Base-by-base conservation (phyloP, 2,797 vertebrate species). In the Adelosebastes latens region DNA sequence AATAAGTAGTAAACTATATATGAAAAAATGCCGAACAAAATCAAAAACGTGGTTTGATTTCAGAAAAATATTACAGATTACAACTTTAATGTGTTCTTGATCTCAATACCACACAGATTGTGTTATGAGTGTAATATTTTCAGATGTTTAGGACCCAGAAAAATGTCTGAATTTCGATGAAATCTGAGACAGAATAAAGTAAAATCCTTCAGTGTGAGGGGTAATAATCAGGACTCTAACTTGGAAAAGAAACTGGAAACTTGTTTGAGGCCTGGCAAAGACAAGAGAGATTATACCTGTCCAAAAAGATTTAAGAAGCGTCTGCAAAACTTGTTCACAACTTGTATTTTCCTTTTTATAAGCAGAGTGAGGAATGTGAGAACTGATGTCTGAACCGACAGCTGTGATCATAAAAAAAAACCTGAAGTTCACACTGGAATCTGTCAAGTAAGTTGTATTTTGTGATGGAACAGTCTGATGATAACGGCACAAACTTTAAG, bases 191-290 rank as follows among this genome's bases (percentile, higher is more conserved):
- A 72, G 49, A 67, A 72, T 58, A 29, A 63, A 74, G 16, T 20
- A 22, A 65, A 73, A 63, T 42, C 60, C 60, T 70, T 65, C 25
- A 25, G 22, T 27, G 49, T 49, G 65, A 83, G 58, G 62, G 72
- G 55, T 24, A 55, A 64, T 60, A 42, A 74, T 68, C 34, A 10
- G 49, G 22, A 55, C 71, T 79, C 60, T 13, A 25, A 68, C 64
- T 60, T 72, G 71, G 25, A 79, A 31, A 60, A 84, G 32, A 64
- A 14, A 58, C 59, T 61, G 29, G 72, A 84, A 78, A 72, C 18
- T 58, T 42, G 32, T 74, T 31, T 10, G 0, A 49, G 22, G 10
- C 14, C 29, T 77, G 83, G 31, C 75, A 25, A 56, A 72, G 24
- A 65, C 39, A 42, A 36, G 22, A 70, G 73, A 29, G 59, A 67